These are phyloP conservation scores for Diploptera punctata DNA, from an alignment of 2,888 invertebrate genomes.

Conservation along the genomic window DNA sequence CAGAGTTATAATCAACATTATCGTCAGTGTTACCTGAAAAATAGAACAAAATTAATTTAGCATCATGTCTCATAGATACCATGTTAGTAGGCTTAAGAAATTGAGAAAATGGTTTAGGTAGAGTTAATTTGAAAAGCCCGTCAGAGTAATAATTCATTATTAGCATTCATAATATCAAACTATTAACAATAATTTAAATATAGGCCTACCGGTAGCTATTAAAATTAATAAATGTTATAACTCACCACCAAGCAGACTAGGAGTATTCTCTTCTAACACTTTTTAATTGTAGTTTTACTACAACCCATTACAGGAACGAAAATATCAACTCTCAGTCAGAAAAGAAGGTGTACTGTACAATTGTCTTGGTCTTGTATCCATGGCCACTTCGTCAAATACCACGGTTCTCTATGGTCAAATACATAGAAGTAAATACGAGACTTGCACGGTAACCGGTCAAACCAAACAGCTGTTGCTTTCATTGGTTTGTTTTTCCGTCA, in stretches of 20 bases:
- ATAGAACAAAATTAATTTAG: conserved; percentile 16
- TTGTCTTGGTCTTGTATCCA: not conserved
- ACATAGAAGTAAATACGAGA: no score
- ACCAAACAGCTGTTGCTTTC: not conserved
- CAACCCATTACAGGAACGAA: not conserved
- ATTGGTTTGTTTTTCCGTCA: not conserved
- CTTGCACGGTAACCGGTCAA: no score
- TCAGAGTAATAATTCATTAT: not conserved
- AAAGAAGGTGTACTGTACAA: not conserved
- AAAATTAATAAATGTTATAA: not conserved
- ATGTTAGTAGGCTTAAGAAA: no score
- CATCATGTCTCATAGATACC: conserved; percentile 3
- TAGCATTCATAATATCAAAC: not conserved
- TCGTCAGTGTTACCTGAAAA: not conserved
- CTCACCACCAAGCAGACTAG: not conserved
- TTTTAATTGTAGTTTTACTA: not conserved
- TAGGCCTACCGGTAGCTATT: not conserved
- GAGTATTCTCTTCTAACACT: not conserved
- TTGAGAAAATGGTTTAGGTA: not conserved
- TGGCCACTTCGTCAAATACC: not conserved
- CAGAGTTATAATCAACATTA: not conserved
- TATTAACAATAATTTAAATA: not conserved
- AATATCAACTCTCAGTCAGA: not conserved
- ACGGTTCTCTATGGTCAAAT: no score
- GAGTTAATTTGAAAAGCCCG: not conserved